Evolutionary conservation across 2,888 invertebrate genomes (phyloP), one percentile per base, ranked within the genome.

Genomic region (Heliconius ismenius): DNA sequence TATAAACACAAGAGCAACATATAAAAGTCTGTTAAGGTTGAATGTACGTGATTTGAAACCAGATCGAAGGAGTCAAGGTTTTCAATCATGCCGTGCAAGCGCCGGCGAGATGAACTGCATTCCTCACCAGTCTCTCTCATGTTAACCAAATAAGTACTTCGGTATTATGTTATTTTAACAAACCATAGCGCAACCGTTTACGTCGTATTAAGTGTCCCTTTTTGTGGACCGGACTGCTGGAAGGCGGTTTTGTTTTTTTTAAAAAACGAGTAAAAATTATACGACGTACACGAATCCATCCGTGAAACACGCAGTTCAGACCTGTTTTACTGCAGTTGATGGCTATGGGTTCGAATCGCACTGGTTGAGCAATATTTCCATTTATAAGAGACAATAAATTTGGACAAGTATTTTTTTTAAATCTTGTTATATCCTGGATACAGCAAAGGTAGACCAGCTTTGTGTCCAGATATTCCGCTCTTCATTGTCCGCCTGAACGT

Each of bases 151-250:
- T 90, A 91, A 85, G 84, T 85, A 86, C 83, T 87, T 91, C 90
- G 90, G 91, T 92, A 92, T 91, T 89, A 91, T 90, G 92, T 89
- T 91, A 93, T 92, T 92, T 93, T 92, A 93, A 93, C 90, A 88
- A 91, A 87, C 86, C 92, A 87, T 90, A 86, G 84, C 86, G 84
- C 83, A 84, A 85, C 84, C 82, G 81, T 79, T 80, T 77, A 79
- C 80, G 79, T 81, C 80, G 78, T 63, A 77, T 78, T 79, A 72
- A 78, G 73, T 64, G 58, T 28, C 69, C 68, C 76, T 76, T 76
- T 79, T 75, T 70, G 36, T 65, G 65, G 32, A 21, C 65, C 36
- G 13, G 65, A 39, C 39, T 65, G n/a, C 15, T 65, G 65, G 65
- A 65, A 39, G 36, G 39, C 39, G n/a, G 64, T 24, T 62, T 24